Base-by-base conservation (phyloP, 1,140 invertebrate species). In the Saccostrea echinata region DNA sequence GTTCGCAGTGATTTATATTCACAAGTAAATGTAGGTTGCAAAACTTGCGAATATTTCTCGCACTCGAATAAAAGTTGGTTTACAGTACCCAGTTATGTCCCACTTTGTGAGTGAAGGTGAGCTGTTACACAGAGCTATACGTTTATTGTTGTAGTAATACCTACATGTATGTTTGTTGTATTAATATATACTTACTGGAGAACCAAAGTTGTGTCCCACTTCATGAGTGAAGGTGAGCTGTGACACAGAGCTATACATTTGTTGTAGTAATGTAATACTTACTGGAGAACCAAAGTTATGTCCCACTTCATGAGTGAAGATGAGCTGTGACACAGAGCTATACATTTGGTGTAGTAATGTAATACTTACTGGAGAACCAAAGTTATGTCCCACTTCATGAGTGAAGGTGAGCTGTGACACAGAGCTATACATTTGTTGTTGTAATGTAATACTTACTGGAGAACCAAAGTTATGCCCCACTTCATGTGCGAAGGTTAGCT, bases 381-480 rank as follows among this genome's bases (percentile, higher is more conserved):
- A 99, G 95, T 99, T 99, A 94, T 99, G 99, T 4, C 99, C 99
- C 93, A 99, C 99, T 95, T 99, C 99, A 94, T 99, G 99, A 13
- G 99, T 99, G 86, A 99, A 96, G 13, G 99, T n/a, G 21, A 99
- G 95, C 93, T 99, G 98, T 11, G 98, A 99, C 98, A 86, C 97
- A 98, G 91, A 6, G 94, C 93, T n/a, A 99, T 99, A 81, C 98
- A 95, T 93, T 97, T 98, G 92, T 99, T 99, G 95, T 99, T 99
- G 95, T 55, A 55, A 35, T 27, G 18, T 9, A 24, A 80, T 0
- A 91, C 94, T 92, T 91, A 94, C 93, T 13, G 93, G 92, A 76
- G 98, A 99, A 84, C 99, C 99, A 96, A 99, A 99, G 95, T 99
- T 99, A 94, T 99, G 99, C 4, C 99, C 99, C 93, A 99, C 99